phyloP scores from a whole-genome alignment of 2,888 invertebrate species.

The Drosophila birchii region DNA sequence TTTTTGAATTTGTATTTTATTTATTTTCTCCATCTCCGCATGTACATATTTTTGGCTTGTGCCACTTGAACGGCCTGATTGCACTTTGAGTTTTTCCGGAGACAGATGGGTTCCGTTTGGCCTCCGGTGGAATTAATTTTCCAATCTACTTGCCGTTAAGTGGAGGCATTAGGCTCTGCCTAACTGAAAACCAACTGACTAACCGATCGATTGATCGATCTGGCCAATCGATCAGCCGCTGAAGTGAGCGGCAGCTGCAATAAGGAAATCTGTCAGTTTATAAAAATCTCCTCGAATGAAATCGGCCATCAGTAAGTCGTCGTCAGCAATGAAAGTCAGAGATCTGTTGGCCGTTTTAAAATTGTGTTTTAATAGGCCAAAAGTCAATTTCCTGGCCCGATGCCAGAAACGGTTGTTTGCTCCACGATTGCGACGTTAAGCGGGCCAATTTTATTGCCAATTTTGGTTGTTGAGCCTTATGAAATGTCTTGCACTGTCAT shows the following conservation, averaged over 20 bases:
- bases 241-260: slow-evolving; percentile 51
- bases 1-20: slow-evolving; percentile 13
- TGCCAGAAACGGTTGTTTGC: slow-evolving; percentile 49
- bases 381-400: slow-evolving; percentile 64
- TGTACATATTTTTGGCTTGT: slow-evolving; percentile 31
- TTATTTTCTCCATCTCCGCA: slow-evolving; percentile 20
- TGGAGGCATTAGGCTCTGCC: slow-evolving; percentile 28
- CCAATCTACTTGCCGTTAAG: slow-evolving; percentile 25
- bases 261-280: slow-evolving; percentile 64
- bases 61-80: slow-evolving; percentile 51
- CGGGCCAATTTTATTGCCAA: slow-evolving; percentile 58
- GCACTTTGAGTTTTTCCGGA: slow-evolving; percentile 51
- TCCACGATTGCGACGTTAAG: slow-evolving; percentile 51
- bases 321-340: slow-evolving; percentile 8
- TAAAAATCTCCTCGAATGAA: slow-evolving; percentile 47
- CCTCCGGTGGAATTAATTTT: slow-evolving; percentile 19
- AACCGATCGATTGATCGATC: slow-evolving; percentile 23
- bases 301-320: slow-evolving; percentile 17
- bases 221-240: slow-evolving; percentile 26
- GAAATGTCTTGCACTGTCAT: slow-evolving; percentile 25
- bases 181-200: slow-evolving; percentile 29
- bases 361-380: slow-evolving; percentile 66
- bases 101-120: slow-evolving; percentile 35
- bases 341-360: slow-evolving; percentile 43
- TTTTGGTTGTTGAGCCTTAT: slow-evolving; percentile 37